Evolutionary conservation across 2,797 vertebrate genomes (phyloP).

Genomic region (Amphiprion clarkii): DNA sequence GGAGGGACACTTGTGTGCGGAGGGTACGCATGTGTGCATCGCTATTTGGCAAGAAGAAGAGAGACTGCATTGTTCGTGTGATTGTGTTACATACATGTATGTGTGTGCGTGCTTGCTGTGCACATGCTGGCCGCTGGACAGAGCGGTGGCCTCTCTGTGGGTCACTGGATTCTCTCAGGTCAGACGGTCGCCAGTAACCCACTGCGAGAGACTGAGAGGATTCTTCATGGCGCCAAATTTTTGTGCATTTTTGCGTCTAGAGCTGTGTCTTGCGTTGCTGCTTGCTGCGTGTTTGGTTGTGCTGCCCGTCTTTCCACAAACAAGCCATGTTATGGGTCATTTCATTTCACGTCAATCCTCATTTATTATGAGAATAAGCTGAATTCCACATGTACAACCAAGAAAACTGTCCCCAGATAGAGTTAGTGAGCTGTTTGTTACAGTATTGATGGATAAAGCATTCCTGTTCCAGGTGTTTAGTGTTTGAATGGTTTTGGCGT

Average conservation of each 20-base stretch:
- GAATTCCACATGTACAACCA: constrained; percentile 34
- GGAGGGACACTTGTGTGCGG: constrained; percentile 55
- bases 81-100: constrained; percentile 31
- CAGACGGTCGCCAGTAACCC: constrained; percentile 31
- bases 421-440: constrained; percentile 11
- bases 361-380: constrained; percentile 39
- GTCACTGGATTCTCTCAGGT: constrained; percentile 49
- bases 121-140: constrained; percentile 25
- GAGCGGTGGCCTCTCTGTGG: constrained; percentile 43
- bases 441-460: constrained; percentile 18
- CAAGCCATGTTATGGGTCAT: constrained; percentile 15
- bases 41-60: constrained; percentile 62
- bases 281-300: constrained; percentile 31
- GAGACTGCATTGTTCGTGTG: constrained; percentile 57
- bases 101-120: not conserved
- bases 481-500: constrained; percentile 5
- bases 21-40: constrained; percentile 51
- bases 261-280: constrained; percentile 20
- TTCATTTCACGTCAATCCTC: constrained; percentile 17
- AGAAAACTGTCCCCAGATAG: constrained; percentile 12
- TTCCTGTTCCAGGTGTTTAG: not conserved
- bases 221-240: constrained; percentile 26
- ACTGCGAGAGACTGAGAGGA: constrained; percentile 14
- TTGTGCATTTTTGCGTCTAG: constrained; percentile 30
- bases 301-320: constrained; percentile 43